phyloP scores from a whole-genome alignment of 2,888 invertebrate genomes.

The Leptopilina drosophilae region DNA sequence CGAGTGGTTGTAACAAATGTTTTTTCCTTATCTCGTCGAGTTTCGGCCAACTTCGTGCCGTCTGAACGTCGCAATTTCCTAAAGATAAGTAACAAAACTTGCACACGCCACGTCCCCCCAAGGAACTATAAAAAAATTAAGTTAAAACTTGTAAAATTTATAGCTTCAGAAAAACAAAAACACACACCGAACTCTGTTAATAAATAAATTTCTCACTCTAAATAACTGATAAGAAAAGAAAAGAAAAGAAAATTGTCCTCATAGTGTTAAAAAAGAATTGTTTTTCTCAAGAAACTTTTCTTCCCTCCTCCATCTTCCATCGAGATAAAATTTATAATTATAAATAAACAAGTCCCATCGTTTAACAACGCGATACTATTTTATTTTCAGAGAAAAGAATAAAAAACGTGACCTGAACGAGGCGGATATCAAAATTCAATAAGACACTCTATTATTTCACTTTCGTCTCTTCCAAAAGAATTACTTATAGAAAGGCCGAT shows the following conservation, averaged over 20 bases:
- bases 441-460: constrained; percentile 5
- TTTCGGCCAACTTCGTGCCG: constrained; percentile 22
- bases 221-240: not conserved
- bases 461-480: not conserved
- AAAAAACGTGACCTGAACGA: not conserved
- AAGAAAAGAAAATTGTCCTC: not conserved
- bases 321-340: too few species aligned
- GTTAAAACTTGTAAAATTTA: constrained; percentile 15
- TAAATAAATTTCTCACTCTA: constrained; percentile 17
- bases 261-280: not conserved
- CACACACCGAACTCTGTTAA: not conserved
- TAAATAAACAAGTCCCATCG: too few species aligned
- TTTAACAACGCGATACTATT: not conserved
- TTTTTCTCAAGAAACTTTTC: too few species aligned
- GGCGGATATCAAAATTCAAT: constrained; percentile 1
- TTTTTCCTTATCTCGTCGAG: constrained; percentile 32
- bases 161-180: constrained; percentile 2
- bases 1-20: constrained; percentile 34
- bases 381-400: not conserved
- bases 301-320: too few species aligned
- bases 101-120: constrained; percentile 17
- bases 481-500: not conserved
- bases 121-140: constrained; percentile 25
- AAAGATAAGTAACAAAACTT: constrained; percentile 33
- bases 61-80: constrained; percentile 30